These are phyloP conservation scores for Triplophysa yarkandensis DNA, from an alignment of 2,797 vertebrate species.

Conservation along the genomic window DNA sequence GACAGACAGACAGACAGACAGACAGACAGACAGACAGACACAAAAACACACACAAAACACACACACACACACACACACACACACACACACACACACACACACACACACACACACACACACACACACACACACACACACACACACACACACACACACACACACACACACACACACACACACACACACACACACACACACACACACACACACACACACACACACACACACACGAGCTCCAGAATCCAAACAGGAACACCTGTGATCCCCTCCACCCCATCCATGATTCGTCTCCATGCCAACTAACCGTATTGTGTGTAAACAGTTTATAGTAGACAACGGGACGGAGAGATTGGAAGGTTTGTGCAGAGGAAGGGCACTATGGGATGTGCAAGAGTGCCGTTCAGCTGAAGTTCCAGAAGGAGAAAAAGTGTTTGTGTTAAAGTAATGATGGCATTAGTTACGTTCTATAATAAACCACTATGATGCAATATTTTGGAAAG, in stretches of 20 bases:
- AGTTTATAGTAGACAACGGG: conserved; percentile 68
- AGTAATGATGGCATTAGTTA: neutral
- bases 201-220: no score
- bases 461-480: neutral
- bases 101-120: conserved; percentile 44
- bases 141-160: conserved; percentile 44
- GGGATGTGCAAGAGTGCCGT: conserved; percentile 40
- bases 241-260: conserved; percentile 81
- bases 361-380: conserved; percentile 14
- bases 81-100: conserved; percentile 13
- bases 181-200: no score
- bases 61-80: conserved; percentile 39
- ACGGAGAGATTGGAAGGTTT: conserved; percentile 20
- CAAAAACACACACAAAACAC: conserved; percentile 40
- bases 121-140: neutral
- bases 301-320: conserved; percentile 67
- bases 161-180: conserved; percentile 16
- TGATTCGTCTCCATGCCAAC: conserved; percentile 57
- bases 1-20: conserved; percentile 54
- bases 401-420: conserved; percentile 47
- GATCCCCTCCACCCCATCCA: conserved; percentile 51
- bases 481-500: neutral
- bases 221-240: conserved; percentile 48
- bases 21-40: conserved; percentile 36
- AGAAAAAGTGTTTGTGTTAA: neutral